Base-by-base conservation (phyloP, 1,140 invertebrate species). In the Yoshiicerus persimilis region DNA sequence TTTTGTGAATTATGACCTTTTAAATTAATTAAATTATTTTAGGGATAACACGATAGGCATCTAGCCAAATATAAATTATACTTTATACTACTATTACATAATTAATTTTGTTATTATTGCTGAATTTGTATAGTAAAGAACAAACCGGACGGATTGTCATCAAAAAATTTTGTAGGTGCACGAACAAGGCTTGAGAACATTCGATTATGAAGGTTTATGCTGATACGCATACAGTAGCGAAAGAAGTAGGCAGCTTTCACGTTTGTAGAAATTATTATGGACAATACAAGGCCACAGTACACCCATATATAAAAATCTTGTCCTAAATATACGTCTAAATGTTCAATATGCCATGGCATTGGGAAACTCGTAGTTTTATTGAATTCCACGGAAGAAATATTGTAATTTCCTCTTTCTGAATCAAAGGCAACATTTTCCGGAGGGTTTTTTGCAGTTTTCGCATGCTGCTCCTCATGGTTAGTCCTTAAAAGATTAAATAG, bases 131-230 rank as follows among this genome's bases (percentile, higher is more conserved):
- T n/a, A n/a, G 8, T 2, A 4, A 80, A 38, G 10, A 34, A 36
- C 75, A 2, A n/a, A 87, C 92, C 92, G 83, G 95, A 95, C 4
- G 96, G 95, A 92, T 98, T 98, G 10, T 95, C 95, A 90, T 97
- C 97, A 92, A 98, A 98, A 92, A 98, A 98, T 9, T 94, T 93
- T 94, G 98, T 97, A 0, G 95, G 96, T 0, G 96, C 95, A 5
- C 95, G 94, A 34, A 97, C 95, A 3, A 99, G 95, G 80, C 95
- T 95, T 20, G 93, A 92, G 77, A 90, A 88, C 95, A 98, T 97
- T 9, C 92, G 93, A 91, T 98, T 96, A 91, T 99, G 97, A 2
- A 97, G 92, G 20, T 93, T 95, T 80, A 95, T 94, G 0, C 97
- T 97, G 6, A 97, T 95, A 39, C 94, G 93, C 93, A 97, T 95